Conservation (phyloP, 2,113 vertebrate species). For the Hylia prasina region DNA sequence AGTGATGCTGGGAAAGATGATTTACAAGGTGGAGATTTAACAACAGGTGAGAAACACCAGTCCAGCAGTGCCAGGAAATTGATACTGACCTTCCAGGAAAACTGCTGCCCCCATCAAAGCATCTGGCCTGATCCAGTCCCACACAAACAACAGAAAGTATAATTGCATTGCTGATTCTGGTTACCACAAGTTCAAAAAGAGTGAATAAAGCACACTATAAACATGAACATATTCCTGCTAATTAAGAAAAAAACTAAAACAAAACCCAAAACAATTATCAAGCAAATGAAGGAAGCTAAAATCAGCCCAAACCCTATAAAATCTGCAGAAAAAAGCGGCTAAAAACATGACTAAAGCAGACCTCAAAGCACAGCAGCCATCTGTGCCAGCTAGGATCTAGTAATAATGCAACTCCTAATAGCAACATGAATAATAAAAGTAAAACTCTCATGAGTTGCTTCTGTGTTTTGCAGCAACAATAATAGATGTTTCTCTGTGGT, state of each 20-base stretch:
- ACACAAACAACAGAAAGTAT: constrained; percentile 32
- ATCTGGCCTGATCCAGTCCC: neutral
- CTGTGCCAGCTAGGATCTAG: constrained; percentile 59
- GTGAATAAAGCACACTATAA: constrained; percentile 26
- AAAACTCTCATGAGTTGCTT: constrained; percentile 51
- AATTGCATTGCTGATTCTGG: constrained; percentile 8
- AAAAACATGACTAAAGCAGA: constrained; percentile 61
- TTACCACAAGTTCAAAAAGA: constrained; percentile 47
- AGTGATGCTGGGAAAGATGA: neutral
- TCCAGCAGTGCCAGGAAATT: neutral
- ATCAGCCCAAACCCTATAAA: constrained; percentile 59
- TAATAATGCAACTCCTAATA: constrained; percentile 63
- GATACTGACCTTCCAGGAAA: constrained; percentile 3
- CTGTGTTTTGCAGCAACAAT: constrained; percentile 7
- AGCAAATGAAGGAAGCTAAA: constrained; percentile 66
- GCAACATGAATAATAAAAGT: constrained; percentile 69
- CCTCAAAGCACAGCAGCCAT: constrained; percentile 58
- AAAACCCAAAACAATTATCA: constrained; percentile 58
- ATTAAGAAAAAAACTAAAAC: constrained; percentile 64
- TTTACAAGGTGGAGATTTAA: neutral
- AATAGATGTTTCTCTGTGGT: constrained; percentile 62
- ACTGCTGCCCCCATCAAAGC: neutral
- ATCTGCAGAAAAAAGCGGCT: constrained; percentile 41
- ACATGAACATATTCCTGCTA: constrained; percentile 61
- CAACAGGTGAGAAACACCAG: neutral